These are phyloP conservation scores for Acleris emargana DNA, from an alignment of 2,888 invertebrate species.

Conservation along the genomic window DNA sequence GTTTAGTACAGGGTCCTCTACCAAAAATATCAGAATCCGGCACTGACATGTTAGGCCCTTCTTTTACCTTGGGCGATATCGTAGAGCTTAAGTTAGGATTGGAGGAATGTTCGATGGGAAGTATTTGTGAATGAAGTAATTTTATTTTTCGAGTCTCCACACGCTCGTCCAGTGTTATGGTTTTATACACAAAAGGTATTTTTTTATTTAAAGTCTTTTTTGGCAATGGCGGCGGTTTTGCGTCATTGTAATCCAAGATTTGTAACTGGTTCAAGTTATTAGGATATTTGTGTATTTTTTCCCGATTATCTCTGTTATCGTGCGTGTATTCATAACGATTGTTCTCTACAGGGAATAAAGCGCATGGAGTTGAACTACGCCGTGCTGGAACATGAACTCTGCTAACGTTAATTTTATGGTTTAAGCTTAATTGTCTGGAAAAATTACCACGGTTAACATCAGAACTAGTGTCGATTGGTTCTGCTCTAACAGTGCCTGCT, in stretches of 20 bases:
- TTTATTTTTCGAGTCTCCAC: constrained; percentile 79
- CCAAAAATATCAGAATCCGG: constrained; percentile 75
- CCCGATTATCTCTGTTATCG: constrained; percentile 58
- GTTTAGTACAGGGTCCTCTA: constrained; percentile 84
- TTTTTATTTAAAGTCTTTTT: constrained; percentile 76
- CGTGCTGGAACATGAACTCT: constrained; percentile 71
- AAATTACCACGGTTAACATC: constrained; percentile 67
- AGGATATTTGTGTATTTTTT: constrained; percentile 48
- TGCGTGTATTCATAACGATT: constrained; percentile 64
- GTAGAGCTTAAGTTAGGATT: constrained; percentile 61
- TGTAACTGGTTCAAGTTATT: constrained; percentile 47
- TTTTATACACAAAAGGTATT: constrained; percentile 72
- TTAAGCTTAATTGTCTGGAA: constrained; percentile 74
- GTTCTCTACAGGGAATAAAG: constrained; percentile 73
- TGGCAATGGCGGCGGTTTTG: constrained; percentile 76
- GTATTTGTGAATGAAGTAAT: constrained; percentile 74
- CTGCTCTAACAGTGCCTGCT: constrained; percentile 56
- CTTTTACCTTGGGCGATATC: constrained; percentile 59
- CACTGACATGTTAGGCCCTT: constrained; percentile 54
- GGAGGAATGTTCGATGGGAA: constrained; percentile 63
- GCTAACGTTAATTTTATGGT: constrained; percentile 73
- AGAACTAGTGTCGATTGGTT: constrained; percentile 53
- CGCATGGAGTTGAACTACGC: constrained; percentile 78
- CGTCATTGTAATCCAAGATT: constrained; percentile 63
- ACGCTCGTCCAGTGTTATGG: constrained; percentile 76